Conservation (phyloP, 1,140 invertebrate species). For the Eumaeus atala region DNA sequence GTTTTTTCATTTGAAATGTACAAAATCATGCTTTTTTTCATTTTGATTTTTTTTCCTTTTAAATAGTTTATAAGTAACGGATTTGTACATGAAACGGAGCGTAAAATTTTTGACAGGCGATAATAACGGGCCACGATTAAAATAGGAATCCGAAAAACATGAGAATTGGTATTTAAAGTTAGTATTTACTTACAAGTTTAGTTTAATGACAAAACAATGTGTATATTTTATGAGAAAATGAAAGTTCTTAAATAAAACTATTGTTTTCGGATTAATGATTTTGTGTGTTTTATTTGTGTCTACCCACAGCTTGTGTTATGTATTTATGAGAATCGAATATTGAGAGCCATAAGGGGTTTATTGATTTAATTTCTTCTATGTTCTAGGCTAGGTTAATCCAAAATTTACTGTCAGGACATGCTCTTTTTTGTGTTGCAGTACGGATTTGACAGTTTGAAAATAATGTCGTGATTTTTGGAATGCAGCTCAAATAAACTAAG, state of each 20-base stretch:
- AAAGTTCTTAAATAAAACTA: constrained; percentile 74
- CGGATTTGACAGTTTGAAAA: no score
- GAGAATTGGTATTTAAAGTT: constrained; percentile 73
- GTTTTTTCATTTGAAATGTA: constrained; percentile 67
- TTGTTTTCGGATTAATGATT: constrained; percentile 73
- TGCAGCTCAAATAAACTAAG: no score
- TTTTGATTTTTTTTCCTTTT: constrained; percentile 59
- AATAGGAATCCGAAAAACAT: constrained; percentile 41
- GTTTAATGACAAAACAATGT: constrained; percentile 74
- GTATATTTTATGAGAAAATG: constrained; percentile 74
- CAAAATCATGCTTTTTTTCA: constrained; percentile 72
- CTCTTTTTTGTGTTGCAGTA: no score
- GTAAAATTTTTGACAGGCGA: constrained; percentile 48
- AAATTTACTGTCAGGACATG: no score
- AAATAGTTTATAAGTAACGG: constrained; percentile 65
- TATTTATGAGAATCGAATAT: no score
- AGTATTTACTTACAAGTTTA: constrained; percentile 74
- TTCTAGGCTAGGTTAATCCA: no score
- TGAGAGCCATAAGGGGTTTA: no score
- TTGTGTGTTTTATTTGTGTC: constrained; percentile 56
- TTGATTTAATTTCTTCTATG: no score
- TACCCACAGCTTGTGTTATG: neutral
- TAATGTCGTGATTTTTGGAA: no score
- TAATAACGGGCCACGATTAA: constrained; percentile 34
- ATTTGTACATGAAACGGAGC: constrained; percentile 60